phyloP scores from a whole-genome alignment of 2,797 vertebrate species.

The Megaceryle alcyon region DNA sequence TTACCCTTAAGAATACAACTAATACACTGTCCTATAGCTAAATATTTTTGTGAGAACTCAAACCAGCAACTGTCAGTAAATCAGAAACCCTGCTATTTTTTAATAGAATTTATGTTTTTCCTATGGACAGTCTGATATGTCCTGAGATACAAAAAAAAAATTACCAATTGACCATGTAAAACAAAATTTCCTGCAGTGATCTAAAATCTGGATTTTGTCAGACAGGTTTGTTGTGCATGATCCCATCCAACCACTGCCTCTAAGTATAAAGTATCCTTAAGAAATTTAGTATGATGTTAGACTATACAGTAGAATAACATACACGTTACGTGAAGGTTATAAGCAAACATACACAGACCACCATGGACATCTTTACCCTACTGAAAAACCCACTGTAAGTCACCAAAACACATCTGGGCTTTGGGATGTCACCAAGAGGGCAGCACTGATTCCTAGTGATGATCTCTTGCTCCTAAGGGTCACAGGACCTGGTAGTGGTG shows the following conservation, averaged over 20 bases:
- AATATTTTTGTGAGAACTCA: slow-evolving; percentile 82
- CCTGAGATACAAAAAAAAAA: slow-evolving; percentile 60
- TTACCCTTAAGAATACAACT: slow-evolving; percentile 83
- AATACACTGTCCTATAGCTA: slow-evolving; percentile 78
- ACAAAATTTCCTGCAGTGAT: slow-evolving; percentile 65
- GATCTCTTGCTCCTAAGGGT: slow-evolving; percentile 40
- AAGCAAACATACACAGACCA: not conserved
- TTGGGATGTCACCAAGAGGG: not conserved
- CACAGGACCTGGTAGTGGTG: not conserved
- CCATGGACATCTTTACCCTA: not conserved
- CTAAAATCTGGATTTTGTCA: slow-evolving; percentile 46
- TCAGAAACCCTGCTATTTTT: slow-evolving; percentile 68
- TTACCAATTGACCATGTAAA: slow-evolving; percentile 67
- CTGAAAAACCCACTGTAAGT: not conserved
- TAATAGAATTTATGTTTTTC: slow-evolving; percentile 62
- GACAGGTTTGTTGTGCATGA: slow-evolving; percentile 61
- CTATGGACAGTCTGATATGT: slow-evolving; percentile 53
- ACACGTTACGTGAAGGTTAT: not conserved
- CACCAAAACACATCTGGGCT: not conserved
- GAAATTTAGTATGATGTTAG: slow-evolving; percentile 64
- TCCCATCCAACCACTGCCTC: slow-evolving; percentile 56
- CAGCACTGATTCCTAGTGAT: not conserved
- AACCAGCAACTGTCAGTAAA: slow-evolving; percentile 70
- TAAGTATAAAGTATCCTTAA: slow-evolving; percentile 57
- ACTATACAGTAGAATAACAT: slow-evolving; percentile 51